These are phyloP conservation scores for Pitangus sulphuratus DNA, from an alignment of 2,797 vertebrate species.

Conservation along the genomic window DNA sequence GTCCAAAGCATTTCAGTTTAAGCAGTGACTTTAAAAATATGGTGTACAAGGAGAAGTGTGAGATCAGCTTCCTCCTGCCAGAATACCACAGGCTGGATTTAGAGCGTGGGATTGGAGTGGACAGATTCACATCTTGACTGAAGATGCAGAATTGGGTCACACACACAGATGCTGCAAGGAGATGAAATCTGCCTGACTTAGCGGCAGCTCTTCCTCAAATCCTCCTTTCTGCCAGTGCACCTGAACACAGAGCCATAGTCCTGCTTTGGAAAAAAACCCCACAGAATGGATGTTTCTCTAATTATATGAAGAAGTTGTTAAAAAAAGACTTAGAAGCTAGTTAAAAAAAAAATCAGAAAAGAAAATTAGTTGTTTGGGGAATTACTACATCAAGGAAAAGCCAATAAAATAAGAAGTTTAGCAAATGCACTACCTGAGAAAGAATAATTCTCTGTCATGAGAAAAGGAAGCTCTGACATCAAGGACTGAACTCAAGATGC, in stretches of 20 bases:
- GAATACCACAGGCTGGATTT: neutral
- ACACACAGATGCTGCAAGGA: neutral
- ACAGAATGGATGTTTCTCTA: neutral
- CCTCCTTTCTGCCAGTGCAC: neutral
- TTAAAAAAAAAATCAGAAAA: neutral
- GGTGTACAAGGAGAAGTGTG: neutral
- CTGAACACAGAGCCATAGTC: neutral
- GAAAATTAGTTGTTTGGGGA: neutral
- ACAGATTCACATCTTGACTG: neutral
- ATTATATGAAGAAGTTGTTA: neutral
- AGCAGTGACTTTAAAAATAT: constrained; percentile 17
- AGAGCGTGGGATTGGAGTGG: neutral
- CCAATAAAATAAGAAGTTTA: neutral
- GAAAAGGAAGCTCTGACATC: neutral
- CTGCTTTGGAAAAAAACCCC: neutral
- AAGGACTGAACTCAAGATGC: neutral
- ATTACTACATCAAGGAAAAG: neutral
- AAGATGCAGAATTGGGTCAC: neutral
- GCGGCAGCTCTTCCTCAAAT: neutral
- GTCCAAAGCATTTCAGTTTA: constrained; percentile 23
- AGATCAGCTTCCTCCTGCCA: constrained; percentile 12
- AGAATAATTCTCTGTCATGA: neutral
- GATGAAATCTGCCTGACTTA: neutral
- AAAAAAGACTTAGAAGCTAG: neutral
- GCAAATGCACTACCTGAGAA: neutral